phyloP scores from a whole-genome alignment of 2,113 vertebrate genomes.

The Mesitornis unicolor region DNA sequence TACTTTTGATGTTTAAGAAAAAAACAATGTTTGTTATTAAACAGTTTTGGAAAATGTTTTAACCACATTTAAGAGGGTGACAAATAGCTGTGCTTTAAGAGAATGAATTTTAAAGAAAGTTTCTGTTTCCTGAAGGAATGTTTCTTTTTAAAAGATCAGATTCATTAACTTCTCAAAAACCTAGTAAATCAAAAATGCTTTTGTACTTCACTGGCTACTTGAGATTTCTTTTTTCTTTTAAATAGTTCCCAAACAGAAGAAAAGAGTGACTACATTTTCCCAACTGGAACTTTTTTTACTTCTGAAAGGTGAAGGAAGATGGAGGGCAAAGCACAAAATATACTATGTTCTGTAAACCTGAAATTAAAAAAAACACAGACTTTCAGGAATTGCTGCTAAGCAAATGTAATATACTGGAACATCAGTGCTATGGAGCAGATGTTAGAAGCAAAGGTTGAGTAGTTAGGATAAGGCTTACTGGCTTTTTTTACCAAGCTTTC shows the following conservation, averaged over 20 bases:
- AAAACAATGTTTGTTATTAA: conserved; percentile 27
- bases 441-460: neutral
- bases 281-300: neutral
- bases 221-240: conserved; percentile 15
- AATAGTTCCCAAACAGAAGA: conserved; percentile 22
- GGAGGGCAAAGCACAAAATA: neutral
- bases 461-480: neutral
- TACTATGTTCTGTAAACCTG: neutral
- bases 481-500: neutral
- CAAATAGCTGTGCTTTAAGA: conserved; percentile 22
- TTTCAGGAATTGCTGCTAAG: neutral
- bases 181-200: neutral
- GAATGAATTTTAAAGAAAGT: conserved; percentile 21
- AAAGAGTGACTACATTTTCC: conserved; percentile 8
- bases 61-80: neutral
- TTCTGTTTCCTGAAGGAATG: conserved; percentile 23
- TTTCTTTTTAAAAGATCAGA: conserved; percentile 44
- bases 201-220: conserved; percentile 24
- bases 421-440: neutral
- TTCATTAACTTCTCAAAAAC: neutral
- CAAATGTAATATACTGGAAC: neutral
- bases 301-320: neutral
- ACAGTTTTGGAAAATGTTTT: conserved; percentile 22
- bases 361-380: neutral
- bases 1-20: conserved; percentile 28